phyloP scores from a whole-genome alignment of 37 sponge, comb jelly and placozoan genomes.

The Eunapius fragilis region DNA sequence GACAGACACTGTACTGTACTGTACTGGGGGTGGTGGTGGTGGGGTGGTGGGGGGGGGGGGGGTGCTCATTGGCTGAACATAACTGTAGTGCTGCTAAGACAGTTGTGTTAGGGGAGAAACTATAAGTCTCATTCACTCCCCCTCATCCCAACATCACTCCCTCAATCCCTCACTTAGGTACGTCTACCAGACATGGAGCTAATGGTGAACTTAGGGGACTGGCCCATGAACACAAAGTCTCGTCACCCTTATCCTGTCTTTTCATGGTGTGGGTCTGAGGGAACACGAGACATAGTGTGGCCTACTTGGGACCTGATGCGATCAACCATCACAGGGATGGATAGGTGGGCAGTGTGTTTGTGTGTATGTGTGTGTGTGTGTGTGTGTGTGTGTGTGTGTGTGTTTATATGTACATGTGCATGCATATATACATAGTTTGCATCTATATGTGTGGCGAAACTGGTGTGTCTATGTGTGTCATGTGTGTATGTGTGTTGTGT shows the following conservation, averaged over 20 bases:
- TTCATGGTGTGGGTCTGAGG: constrained; percentile 95
- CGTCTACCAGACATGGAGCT: constrained; percentile 95
- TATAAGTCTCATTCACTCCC: too few relatives aligned
- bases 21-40: too few relatives aligned
- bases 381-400: constrained; percentile 9
- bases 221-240: constrained; percentile 78
- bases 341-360: constrained; percentile 51
- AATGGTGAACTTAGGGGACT: constrained; percentile 93
- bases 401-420: too few relatives aligned
- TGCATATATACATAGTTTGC: too few relatives aligned
- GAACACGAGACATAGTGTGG: constrained; percentile 87
- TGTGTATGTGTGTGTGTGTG: constrained; percentile 5
- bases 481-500: too few relatives aligned
- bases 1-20: too few relatives aligned
- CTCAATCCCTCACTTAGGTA: constrained; percentile 38
- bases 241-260: constrained; percentile 72
- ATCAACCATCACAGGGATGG: constrained; percentile 81
- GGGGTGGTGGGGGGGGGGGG: too few relatives aligned
- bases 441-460: too few relatives aligned
- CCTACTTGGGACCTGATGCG: constrained; percentile 95
- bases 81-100: too few relatives aligned
- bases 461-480: too few relatives aligned
- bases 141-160: neutral
- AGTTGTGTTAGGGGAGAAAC: too few relatives aligned
- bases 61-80: too few relatives aligned